Evolutionary conservation across 2,113 vertebrate species (phyloP).

Genomic region (Microtus montanus): DNA sequence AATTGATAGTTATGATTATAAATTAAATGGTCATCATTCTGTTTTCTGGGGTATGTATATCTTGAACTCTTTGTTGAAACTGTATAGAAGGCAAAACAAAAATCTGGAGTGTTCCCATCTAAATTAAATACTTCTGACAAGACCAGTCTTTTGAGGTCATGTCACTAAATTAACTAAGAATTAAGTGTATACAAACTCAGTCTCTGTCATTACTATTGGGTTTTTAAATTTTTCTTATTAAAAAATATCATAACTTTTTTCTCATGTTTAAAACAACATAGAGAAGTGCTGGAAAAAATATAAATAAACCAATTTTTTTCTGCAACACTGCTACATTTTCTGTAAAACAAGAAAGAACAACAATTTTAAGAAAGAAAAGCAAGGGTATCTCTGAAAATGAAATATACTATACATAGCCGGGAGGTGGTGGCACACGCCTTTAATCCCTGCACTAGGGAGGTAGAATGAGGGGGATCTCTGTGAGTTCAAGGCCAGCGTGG

Average conservation of each 20-base stretch:
- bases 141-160: conserved; percentile 7
- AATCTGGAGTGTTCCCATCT: conserved; percentile 9
- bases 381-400: conserved; percentile 14
- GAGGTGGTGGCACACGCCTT: too few species aligned
- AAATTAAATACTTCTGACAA: neutral
- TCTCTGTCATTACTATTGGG: neutral
- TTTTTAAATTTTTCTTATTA: conserved; percentile 35
- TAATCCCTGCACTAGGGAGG: too few species aligned
- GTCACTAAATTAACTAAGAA: conserved; percentile 3
- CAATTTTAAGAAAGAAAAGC: neutral
- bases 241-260: conserved; percentile 33
- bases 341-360: conserved; percentile 19
- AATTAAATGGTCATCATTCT: neutral
- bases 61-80: conserved; percentile 34
- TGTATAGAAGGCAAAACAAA: conserved; percentile 38
- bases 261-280: conserved; percentile 39
- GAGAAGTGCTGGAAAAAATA: neutral
- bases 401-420: neutral
- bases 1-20: neutral
- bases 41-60: neutral
- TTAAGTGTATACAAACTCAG: conserved; percentile 1
- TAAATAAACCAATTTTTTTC: neutral
- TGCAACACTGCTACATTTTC: neutral
- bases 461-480: too few species aligned
- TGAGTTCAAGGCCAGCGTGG: too few species aligned